These are phyloP conservation scores for Megalops cyprinoides DNA, from an alignment of 2,797 vertebrate species.

Conservation along the genomic window DNA sequence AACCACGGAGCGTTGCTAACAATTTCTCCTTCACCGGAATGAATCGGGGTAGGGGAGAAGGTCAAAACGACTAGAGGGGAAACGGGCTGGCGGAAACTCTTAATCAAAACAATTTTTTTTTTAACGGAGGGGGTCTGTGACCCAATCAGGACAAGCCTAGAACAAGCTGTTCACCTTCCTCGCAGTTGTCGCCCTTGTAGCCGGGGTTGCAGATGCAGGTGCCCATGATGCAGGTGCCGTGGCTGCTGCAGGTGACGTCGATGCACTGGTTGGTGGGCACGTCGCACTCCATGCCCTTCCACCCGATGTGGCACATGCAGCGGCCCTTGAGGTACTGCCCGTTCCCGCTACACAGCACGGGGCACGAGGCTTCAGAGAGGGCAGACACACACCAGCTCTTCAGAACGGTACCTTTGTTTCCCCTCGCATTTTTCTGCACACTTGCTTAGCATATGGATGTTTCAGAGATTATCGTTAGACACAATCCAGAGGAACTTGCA, in stretches of 20 bases:
- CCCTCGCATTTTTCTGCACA: too few species aligned
- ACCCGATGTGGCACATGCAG: constrained; percentile 96
- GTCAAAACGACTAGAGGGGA: too few species aligned
- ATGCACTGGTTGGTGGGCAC: constrained; percentile 96
- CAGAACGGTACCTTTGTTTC: constrained; percentile 33
- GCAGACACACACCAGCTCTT: constrained; percentile 49
- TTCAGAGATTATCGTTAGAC: background rate
- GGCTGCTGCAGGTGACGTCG: constrained; percentile 91
- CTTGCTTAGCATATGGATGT: too few species aligned
- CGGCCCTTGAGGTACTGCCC: constrained; percentile 97
- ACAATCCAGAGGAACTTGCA: too few species aligned
- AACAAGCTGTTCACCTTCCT: constrained; percentile 70
- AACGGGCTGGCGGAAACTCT: too few species aligned
- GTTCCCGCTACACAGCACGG: constrained; percentile 95
- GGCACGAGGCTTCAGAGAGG: constrained; percentile 84
- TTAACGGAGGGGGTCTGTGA: too few species aligned
- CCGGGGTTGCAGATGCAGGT: constrained; percentile 97
- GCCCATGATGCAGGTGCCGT: constrained; percentile 93
- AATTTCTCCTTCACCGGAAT: too few species aligned
- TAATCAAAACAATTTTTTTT: too few species aligned
- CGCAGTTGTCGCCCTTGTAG: constrained; percentile 81
- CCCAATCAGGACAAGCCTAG: too few species aligned
- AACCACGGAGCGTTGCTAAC: too few species aligned
- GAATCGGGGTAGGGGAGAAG: too few species aligned
- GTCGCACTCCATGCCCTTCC: constrained; percentile 96